Evolutionary conservation across 2,113 vertebrate genomes (phyloP), one percentile per base, ranked within the genome.

Genomic region (Cryptomyrus ogoouensis): DNA sequence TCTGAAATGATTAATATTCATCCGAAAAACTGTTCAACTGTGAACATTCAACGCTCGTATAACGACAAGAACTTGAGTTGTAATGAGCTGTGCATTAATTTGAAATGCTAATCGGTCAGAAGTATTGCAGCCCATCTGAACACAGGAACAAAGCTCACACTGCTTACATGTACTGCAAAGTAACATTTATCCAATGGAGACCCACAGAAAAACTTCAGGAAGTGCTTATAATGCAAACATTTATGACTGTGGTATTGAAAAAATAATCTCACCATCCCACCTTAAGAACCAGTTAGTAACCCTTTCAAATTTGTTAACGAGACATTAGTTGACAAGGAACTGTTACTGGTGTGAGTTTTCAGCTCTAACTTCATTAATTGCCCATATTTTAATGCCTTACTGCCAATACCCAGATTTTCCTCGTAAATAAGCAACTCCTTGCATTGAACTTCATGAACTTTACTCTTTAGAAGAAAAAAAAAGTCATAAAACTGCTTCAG

Each of bases 1-100:
- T 39, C 74, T 39, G 74, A 80, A 77, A 42, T 80, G 74, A 80
- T 80, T 39, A 80, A 80, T 80, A 80, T 80, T 80, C 74, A 80
- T 80, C 35, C 17, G 5, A 42, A 80, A 39, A 80, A 80, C 74
- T 19, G 31, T 70, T 70, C n/a, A 80, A 39, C 74, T 42, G 74
- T 39, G 35, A 80, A 80, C 35, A 77, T 77, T 77, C 35, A 19
- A 80, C 4, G 74, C 31, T 80, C 35, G 19, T 80, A 80, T 35
- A 42, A 77, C 13, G 31, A 42, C 35, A 77, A 42, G 74, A 80
- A 80, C 74, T 80, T 80, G 74, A 80, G 74, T 42, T 80, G 74
- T 42, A 80, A 80, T 80, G 74, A 80, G 74, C 74, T 42, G 74
- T 80, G 74, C 17, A 42, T 42, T 80, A 80, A 80, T 80, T 80